Conservation (phyloP, 1,140 invertebrate genomes). For the Drepana arcuata region DNA sequence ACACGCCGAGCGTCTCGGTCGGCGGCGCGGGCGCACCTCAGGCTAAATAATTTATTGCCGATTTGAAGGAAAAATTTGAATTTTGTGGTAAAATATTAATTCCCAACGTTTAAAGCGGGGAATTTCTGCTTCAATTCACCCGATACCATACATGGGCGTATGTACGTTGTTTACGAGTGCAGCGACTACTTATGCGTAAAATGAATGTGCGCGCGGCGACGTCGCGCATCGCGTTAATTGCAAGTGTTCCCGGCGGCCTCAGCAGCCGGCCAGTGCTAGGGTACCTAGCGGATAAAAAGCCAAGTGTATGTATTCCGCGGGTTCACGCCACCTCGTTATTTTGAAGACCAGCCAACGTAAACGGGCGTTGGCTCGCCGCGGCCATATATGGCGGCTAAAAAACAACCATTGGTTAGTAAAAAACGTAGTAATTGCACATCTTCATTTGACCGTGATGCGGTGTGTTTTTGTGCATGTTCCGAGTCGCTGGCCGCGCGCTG, state of each 20-base stretch:
- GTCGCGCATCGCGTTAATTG: slow-evolving; percentile 4
- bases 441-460: slow-evolving; percentile 63
- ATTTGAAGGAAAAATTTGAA: slow-evolving; percentile 48
- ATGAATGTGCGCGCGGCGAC: slow-evolving; percentile 12
- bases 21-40: slow-evolving; percentile 32
- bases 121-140: slow-evolving; percentile 11
- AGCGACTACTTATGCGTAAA: slow-evolving; percentile 12
- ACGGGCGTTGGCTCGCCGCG: slow-evolving; percentile 38
- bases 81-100: slow-evolving; percentile 39
- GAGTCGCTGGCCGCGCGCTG: slow-evolving; percentile 27
- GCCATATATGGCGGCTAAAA: slow-evolving; percentile 46
- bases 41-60: slow-evolving; percentile 41
- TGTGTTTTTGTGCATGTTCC: slow-evolving; percentile 42
- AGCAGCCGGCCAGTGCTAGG: no score
- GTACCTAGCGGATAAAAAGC: no score
- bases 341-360: slow-evolving; percentile 45
- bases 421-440: slow-evolving; percentile 58
- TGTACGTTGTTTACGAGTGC: slow-evolving; percentile 10
- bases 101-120: slow-evolving; percentile 17
- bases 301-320: not conserved
- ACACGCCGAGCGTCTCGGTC: slow-evolving; percentile 29
- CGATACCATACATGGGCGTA: slow-evolving; percentile 15
- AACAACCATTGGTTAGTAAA: slow-evolving; percentile 37
- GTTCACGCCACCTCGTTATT: slow-evolving; percentile 30
- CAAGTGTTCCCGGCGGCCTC: slow-evolving; percentile 4